Conservation (phyloP, 2,113 vertebrate genomes). For the Ploceus nigricollis region DNA sequence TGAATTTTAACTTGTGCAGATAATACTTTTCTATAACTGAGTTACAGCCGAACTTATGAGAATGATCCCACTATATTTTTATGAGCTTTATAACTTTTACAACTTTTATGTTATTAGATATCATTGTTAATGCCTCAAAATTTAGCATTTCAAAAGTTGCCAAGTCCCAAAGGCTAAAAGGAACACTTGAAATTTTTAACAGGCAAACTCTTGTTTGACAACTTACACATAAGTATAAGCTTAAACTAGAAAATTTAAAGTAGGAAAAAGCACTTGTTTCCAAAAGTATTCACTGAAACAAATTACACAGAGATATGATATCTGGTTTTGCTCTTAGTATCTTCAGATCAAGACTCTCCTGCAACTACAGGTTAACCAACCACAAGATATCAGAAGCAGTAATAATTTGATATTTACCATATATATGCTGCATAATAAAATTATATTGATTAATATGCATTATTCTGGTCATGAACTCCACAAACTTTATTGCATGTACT, state of each 20-base stretch:
- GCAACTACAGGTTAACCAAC: background rate
- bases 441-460: background rate
- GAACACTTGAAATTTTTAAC: background rate
- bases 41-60: background rate
- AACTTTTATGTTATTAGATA: background rate
- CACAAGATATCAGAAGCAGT: background rate
- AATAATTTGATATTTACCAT: background rate
- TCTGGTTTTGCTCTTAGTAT: background rate
- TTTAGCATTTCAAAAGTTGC: background rate
- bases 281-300: background rate
- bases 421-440: background rate
- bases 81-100: background rate
- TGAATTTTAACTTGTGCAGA: background rate
- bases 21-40: background rate
- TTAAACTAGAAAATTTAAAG: background rate
- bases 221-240: background rate
- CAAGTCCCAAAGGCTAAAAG: background rate
- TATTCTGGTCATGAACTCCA: background rate
- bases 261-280: background rate
- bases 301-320: background rate
- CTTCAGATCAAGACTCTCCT: background rate
- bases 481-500: background rate
- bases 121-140: background rate
- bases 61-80: background rate
- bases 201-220: background rate